Conservation (phyloP, 1,140 invertebrate species). For the Bombus polaris region DNA sequence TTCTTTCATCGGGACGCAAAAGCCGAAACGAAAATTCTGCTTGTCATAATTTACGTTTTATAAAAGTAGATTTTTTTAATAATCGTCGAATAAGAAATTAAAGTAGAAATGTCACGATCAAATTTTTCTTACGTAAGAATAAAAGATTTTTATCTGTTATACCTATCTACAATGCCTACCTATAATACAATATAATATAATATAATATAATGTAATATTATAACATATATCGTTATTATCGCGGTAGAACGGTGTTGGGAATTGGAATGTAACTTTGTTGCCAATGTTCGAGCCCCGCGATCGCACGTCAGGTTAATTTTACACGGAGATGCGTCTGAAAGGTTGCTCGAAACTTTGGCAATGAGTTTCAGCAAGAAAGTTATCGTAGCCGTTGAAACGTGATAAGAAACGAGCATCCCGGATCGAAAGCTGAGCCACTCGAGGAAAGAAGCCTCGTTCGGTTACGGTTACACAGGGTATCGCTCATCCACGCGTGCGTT, state of each 20-base stretch:
- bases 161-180: too few species aligned
- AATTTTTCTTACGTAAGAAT: neutral
- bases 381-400: slow-evolving; percentile 9
- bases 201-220: too few species aligned
- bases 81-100: too few species aligned
- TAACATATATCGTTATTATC: neutral
- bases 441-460: neutral
- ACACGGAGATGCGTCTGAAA: neutral
- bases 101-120: too few species aligned
- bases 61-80: too few species aligned
- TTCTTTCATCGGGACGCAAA: too few species aligned
- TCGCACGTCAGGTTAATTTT: slow-evolving; percentile 7
- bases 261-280: neutral
- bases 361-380: slow-evolving; percentile 4
- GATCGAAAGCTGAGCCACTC: neutral
- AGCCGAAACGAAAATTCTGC: too few species aligned
- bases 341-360: slow-evolving; percentile 4
- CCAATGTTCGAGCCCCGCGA: neutral
- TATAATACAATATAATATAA: too few species aligned
- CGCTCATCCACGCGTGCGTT: neutral
- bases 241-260: neutral
- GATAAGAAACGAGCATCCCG: slow-evolving; percentile 10
- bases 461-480: neutral
- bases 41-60: too few species aligned
- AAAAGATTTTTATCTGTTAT: too few species aligned